Evolutionary conservation across 2,797 vertebrate species (phyloP), one percentile per base, ranked within the genome.

Genomic region (Botia almorhae): DNA sequence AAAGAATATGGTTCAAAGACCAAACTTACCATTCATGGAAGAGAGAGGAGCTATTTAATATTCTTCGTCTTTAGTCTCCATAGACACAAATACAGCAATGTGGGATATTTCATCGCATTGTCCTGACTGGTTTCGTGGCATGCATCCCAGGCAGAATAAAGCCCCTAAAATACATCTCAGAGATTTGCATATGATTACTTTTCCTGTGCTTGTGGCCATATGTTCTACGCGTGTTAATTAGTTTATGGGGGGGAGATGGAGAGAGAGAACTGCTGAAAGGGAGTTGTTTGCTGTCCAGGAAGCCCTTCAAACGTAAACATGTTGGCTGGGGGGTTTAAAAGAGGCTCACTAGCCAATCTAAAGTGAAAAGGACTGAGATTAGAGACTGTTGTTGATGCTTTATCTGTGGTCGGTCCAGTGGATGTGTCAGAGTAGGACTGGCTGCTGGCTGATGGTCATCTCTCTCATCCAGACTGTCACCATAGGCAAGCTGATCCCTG

Each of bases 111-210:
- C 74, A 80, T 67, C 48, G 83, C 74, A 84, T 86, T 69, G 84
- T 77, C 29, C 36, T 83, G 84, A 86, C 83, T 88, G 87, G 64
- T 84, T 76, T 85, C 73, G 61, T 88, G 48, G 85, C 87, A 85
- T 67, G 73, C 83, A 86, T 82, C 86, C 68, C 11, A 46, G 67
- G 76, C 76, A 82, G 81, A 90, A 87, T 88, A 85, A 87, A 90
- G 88, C 83, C 78, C 79, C 65, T 13, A 53, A 88, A 88, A 86
- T 88, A 78, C 51, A 82, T 84, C 87, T 83, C 58, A 2, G 5
- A 80, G 69, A 92, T 92, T 90, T 91, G 88, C 90, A 91, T 89
- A 85, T 85, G 77, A 91, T 92, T 90, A 75, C 70, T 70, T 90
- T n/a, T 87, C 87, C 72, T 82, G 82, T 84, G 36, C 81, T 29